Evolutionary conservation across 2,888 invertebrate species (phyloP), one percentile per base, ranked within the genome.

Genomic region (Ormia ochracea): DNA sequence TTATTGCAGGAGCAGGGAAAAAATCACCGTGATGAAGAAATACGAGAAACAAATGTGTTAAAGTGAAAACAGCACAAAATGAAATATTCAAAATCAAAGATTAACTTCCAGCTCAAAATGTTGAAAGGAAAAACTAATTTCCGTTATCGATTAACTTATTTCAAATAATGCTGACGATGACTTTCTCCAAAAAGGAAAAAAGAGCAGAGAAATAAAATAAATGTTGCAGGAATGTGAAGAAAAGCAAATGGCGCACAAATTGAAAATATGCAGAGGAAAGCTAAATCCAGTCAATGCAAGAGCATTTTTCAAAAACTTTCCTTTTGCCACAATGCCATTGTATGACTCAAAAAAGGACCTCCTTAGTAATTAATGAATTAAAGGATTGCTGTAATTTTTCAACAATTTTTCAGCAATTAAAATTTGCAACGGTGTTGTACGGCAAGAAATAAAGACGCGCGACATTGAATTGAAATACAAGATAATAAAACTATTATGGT

Each of bases 101-200:
- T 78, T 73, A 77, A 77, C 63, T 52, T 45, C 58, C 66, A 77
- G 76, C 68, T 69, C 31, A 58, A 65, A 78, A 68, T 70, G 70
- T 77, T 81, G 72, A 81, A 78, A 82, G 83, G 82, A 82, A 83
- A 82, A 82, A 83, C 83, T 83, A 83, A 83, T 83, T 83, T 83
- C 83, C 83, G 82, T 81, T 81, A 83, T 82, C 83, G 83, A 83
- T 83, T 83, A 83, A 82, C 80, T 82, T 81, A 81, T 78, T 80
- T 78, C 80, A 81, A 80, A 80, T 81, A 74, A 52, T 31, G 75
- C 73, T 68, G 26, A 81, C 79, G 68, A 65, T 58, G 54, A 56
- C 65, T 77, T 76, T 52, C 14, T 45, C 21, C 45, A 56, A 45
- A 41, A 31, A 43, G n/a, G 3, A 17, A 36, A 33, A 54, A 33